Evolutionary conservation across 2,888 invertebrate genomes (phyloP).

Genomic region (Leucophenga montana): DNA sequence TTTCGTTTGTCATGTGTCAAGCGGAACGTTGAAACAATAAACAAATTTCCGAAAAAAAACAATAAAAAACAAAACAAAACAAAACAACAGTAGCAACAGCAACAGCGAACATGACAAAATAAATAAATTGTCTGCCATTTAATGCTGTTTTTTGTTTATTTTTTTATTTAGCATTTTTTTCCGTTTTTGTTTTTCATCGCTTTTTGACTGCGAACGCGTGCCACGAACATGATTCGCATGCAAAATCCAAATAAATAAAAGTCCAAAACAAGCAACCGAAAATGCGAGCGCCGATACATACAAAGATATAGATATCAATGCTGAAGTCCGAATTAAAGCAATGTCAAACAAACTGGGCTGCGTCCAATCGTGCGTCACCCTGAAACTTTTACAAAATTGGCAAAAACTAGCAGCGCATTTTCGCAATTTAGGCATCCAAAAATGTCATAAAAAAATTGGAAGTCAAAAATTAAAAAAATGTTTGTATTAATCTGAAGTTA

Average conservation of each 20-base stretch:
- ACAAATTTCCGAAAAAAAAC: no score
- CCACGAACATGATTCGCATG: slow-evolving; percentile 46
- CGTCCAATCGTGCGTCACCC: neutral
- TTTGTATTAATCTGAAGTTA: no score
- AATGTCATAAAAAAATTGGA: no score
- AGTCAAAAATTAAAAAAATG: no score
- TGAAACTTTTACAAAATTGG: neutral
- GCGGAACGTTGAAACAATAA: neutral
- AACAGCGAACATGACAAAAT: neutral
- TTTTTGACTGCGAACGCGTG: slow-evolving; percentile 25
- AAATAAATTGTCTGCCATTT: neutral
- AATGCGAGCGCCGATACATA: slow-evolving; percentile 15
- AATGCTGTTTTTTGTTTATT: neutral
- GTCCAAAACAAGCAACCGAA: slow-evolving; percentile 36
- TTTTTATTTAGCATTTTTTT: slow-evolving; percentile 46
- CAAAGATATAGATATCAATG: neutral
- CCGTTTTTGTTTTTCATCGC: slow-evolving; percentile 18
- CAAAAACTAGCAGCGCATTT: no score
- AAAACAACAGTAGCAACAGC: neutral
- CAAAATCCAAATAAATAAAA: slow-evolving; percentile 25
- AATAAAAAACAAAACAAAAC: neutral
- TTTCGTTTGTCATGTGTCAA: neutral
- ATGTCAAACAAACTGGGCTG: no score
- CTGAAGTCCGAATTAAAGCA: neutral
- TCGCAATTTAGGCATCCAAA: no score